A percentile compares a stretch with the other conserved stretches of the same genome.
These are phyloP conservation scores for Taenioides sp. DNA, from an alignment of 2,797 vertebrate genomes.

Conservation along the genomic window DNA sequence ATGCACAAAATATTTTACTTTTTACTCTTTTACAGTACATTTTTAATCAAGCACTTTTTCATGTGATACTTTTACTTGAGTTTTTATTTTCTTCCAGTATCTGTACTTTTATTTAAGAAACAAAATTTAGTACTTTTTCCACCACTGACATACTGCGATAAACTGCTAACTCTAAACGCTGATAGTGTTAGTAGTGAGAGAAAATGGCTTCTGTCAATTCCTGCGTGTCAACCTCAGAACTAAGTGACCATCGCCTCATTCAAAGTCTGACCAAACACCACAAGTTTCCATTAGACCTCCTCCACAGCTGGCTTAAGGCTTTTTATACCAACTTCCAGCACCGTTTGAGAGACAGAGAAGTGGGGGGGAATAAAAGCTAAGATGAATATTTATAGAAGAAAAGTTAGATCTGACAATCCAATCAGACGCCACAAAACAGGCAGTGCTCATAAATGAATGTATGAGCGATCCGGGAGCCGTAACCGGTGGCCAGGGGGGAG, in stretches of 20 bases:
- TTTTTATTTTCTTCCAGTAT: too few relatives aligned
- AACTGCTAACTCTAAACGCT: too few relatives aligned
- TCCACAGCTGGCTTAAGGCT: constrained; percentile 10
- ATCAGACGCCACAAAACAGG: constrained; percentile 54
- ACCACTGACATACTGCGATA: too few relatives aligned
- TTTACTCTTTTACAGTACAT: too few relatives aligned
- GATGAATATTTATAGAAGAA: constrained; percentile 49
- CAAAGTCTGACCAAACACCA: background rate
- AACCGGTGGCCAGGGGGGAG: constrained; percentile 66
- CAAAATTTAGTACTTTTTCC: too few relatives aligned
- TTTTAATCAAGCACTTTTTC: too few relatives aligned
- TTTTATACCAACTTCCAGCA: constrained; percentile 34
- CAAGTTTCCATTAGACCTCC: background rate
- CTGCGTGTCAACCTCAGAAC: background rate
- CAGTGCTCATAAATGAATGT: constrained; percentile 70
- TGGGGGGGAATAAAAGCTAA: constrained; percentile 38
- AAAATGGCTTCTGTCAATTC: background rate
- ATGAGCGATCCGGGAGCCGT: constrained; percentile 64
- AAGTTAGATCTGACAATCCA: constrained; percentile 64
- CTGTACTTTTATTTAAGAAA: too few relatives aligned
- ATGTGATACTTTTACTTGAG: too few relatives aligned
- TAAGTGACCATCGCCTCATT: background rate
- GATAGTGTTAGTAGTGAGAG: too few relatives aligned
- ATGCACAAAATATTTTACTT: too few relatives aligned
- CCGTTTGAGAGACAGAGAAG: constrained; percentile 20